A percentile compares a stretch with the other conserved stretches of the same genome.
Conservation (phyloP, 1,140 invertebrate genomes). For the Anoplophora glabripennis region DNA sequence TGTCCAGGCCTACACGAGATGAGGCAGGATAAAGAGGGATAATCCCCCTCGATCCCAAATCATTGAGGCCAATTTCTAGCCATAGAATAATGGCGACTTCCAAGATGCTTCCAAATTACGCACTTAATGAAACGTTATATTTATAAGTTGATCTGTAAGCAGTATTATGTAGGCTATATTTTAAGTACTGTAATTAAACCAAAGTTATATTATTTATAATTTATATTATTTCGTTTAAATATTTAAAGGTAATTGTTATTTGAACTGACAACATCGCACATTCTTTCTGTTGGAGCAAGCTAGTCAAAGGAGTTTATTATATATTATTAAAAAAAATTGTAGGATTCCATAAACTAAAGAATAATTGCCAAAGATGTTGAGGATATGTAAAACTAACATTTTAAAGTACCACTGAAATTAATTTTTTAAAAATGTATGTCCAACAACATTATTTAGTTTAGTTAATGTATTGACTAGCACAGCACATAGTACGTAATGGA, state of each 20-base stretch:
- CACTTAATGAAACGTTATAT: background rate
- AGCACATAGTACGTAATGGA: slow-evolving; percentile 45
- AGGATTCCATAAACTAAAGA: background rate
- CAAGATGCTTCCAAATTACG: background rate
- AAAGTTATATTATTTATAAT: background rate
- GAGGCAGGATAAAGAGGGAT: too few relatives aligned
- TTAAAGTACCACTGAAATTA: background rate
- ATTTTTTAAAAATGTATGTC: background rate
- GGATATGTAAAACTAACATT: background rate
- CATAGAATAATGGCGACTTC: too few relatives aligned
- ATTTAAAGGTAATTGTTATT: slow-evolving; percentile 27
- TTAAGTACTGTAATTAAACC: background rate
- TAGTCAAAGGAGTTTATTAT: slow-evolving; percentile 24
- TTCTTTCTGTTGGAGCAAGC: slow-evolving; percentile 27
- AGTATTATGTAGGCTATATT: background rate
- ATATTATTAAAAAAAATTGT: background rate
- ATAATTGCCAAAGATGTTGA: background rate
- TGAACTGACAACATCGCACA: slow-evolving; percentile 37
- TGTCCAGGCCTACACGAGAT: too few relatives aligned
- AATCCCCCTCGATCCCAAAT: too few relatives aligned
- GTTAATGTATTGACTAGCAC: slow-evolving; percentile 28
- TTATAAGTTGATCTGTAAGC: background rate
- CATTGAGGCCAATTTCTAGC: too few relatives aligned
- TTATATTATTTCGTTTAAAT: slow-evolving; percentile 2
- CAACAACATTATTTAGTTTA: slow-evolving; percentile 14